phyloP scores from a whole-genome alignment of 2,113 vertebrate genomes.

The Macrotus californicus region DNA sequence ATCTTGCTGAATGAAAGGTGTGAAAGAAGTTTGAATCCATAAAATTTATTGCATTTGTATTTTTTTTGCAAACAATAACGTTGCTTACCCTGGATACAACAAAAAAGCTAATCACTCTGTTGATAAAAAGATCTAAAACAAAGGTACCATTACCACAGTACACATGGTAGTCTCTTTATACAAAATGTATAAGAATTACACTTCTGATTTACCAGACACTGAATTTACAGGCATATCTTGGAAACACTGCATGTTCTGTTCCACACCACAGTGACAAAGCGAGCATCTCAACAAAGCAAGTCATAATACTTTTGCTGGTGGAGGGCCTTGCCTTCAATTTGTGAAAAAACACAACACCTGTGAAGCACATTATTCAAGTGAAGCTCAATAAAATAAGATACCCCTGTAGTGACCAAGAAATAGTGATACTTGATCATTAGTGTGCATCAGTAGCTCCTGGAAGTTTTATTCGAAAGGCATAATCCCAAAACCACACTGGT shows the following conservation, averaged over 20 bases:
- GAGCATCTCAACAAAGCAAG: background rate
- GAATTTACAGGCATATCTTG: background rate
- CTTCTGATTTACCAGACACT: background rate
- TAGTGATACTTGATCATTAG: background rate
- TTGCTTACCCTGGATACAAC: background rate
- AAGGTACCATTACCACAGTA: background rate
- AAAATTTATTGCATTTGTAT: background rate
- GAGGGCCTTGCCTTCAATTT: background rate
- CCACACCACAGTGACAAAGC: background rate
- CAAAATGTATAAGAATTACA: background rate
- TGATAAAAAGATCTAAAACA: background rate
- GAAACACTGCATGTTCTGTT: no score
- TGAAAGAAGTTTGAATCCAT: background rate
- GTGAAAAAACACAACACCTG: background rate
- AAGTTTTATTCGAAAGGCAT: background rate
- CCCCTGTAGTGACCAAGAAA: background rate
- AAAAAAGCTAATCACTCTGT: background rate
- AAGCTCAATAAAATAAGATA: background rate
- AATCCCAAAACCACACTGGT: background rate
- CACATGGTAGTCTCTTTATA: background rate
- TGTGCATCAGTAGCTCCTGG: background rate
- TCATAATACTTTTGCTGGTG: background rate
- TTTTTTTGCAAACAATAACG: background rate
- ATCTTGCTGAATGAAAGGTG: background rate
- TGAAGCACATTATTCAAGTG: background rate